These are phyloP conservation scores for Diaperis boleti DNA, from an alignment of 2,888 invertebrate genomes.

Conservation along the genomic window DNA sequence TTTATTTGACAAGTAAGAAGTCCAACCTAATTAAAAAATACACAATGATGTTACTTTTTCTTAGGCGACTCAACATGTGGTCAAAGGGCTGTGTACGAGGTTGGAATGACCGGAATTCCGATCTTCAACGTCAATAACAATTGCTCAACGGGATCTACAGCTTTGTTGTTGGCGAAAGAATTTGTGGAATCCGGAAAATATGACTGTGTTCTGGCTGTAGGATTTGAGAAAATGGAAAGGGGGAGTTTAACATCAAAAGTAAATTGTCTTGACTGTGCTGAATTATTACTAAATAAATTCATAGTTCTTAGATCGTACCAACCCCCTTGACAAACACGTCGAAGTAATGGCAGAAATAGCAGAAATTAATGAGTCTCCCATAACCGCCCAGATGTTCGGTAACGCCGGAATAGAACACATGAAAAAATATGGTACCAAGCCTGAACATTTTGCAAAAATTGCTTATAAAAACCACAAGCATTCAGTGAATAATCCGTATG, in stretches of 20 bases:
- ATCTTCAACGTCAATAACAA: slow-evolving; percentile 99
- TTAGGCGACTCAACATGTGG: slow-evolving; percentile 93
- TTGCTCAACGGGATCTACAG: slow-evolving; percentile 96
- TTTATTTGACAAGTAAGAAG: too few relatives aligned
- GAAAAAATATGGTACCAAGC: slow-evolving; percentile 93
- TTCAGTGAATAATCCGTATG: slow-evolving; percentile 93
- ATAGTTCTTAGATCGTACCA: slow-evolving; percentile 83
- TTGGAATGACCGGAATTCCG: slow-evolving; percentile 97
- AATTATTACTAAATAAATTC: slow-evolving; percentile 38
- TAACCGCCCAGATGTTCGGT: slow-evolving; percentile 96
- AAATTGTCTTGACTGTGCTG: slow-evolving; percentile 38
- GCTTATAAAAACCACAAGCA: slow-evolving; percentile 98
- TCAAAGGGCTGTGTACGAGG: slow-evolving; percentile 92
- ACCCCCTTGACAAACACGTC: slow-evolving; percentile 91
- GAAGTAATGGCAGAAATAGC: slow-evolving; percentile 85
- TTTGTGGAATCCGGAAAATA: slow-evolving; percentile 89
- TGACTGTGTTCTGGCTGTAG: slow-evolving; percentile 91
- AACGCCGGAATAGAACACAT: slow-evolving; percentile 97
- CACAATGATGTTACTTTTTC: not conserved
- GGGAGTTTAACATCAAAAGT: slow-evolving; percentile 87
- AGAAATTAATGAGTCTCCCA: slow-evolving; percentile 85
- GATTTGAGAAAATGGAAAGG: slow-evolving; percentile 98
- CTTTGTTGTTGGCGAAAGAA: slow-evolving; percentile 91
- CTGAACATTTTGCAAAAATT: slow-evolving; percentile 96
- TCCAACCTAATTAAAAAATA: not conserved